phyloP scores from a whole-genome alignment of 1,140 invertebrate genomes.

The Brachionus koreanus region DNA sequence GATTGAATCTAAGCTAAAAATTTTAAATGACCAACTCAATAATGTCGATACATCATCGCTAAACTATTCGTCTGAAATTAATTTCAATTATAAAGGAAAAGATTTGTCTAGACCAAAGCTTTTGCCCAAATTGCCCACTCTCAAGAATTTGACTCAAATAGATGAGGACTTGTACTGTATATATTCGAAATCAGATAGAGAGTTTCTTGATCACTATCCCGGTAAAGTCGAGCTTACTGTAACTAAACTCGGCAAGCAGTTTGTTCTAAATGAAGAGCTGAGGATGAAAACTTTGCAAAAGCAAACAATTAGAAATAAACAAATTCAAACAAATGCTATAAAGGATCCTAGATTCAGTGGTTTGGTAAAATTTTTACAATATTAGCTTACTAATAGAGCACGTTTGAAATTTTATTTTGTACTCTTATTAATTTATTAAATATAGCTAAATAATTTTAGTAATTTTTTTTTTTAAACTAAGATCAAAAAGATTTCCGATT shows the following conservation, averaged over 20 bases:
- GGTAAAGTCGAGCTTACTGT: constrained; percentile 29
- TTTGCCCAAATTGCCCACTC: constrained; percentile 12
- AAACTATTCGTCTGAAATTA: not conserved
- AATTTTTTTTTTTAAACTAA: not conserved
- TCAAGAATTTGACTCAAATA: not conserved
- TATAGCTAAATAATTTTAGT: not conserved
- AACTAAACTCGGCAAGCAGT: constrained; percentile 16
- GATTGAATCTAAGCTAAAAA: constrained; percentile 20
- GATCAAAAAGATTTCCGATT: not conserved
- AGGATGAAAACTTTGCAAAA: not conserved
- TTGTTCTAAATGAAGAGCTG: not conserved
- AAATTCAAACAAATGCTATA: constrained; percentile 11
- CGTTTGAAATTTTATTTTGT: not conserved
- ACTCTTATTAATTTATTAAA: not conserved
- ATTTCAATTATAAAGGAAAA: constrained; percentile 26
- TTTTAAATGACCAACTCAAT: constrained; percentile 26
- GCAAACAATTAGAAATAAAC: not conserved
- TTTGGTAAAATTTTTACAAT: constrained; percentile 34
- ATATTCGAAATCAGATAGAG: constrained; percentile 30
- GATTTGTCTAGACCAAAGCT: not conserved
- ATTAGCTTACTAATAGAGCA: not conserved
- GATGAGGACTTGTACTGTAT: constrained; percentile 23
- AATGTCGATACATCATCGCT: not conserved
- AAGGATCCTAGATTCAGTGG: constrained; percentile 6
- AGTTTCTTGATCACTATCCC: constrained; percentile 26